Percentiles rank a stretch among this genome's conserved stretches.
Conservation (phyloP, 2,113 vertebrate genomes). For the Vulpes vulpes region DNA sequence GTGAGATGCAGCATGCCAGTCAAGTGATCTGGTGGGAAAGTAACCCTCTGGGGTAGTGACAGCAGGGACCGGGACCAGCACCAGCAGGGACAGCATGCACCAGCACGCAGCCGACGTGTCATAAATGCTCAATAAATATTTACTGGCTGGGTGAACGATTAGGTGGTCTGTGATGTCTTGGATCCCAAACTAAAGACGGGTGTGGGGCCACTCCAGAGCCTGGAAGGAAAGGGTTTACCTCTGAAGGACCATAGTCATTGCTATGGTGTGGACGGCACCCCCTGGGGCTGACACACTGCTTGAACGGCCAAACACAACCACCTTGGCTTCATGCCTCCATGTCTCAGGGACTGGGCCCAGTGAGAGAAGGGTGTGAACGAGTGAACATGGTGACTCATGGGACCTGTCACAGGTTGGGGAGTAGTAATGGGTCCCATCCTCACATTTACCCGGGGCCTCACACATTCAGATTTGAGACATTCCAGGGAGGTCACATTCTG, state of each 20-base stretch:
- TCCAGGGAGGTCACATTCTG: not conserved
- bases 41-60: not conserved
- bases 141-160: not conserved
- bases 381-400: not conserved
- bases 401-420: not conserved
- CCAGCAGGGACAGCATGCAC: too few relatives aligned
- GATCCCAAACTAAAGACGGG: not conserved
- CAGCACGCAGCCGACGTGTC: not conserved
- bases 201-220: not conserved
- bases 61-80: not conserved
- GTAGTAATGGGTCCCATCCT: not conserved
- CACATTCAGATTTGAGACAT: not conserved
- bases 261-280: not conserved
- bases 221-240: not conserved
- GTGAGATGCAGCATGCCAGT: not conserved
- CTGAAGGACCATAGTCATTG: not conserved
- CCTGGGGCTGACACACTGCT: not conserved
- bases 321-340: not conserved
- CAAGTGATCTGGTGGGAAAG: not conserved
- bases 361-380: not conserved
- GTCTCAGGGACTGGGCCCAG: not conserved
- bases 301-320: not conserved
- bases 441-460: not conserved
- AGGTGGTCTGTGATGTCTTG: not conserved
- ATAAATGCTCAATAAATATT: not conserved